phyloP scores from a whole-genome alignment of 2,113 vertebrate genomes.

The Daubentonia madagascariensis region DNA sequence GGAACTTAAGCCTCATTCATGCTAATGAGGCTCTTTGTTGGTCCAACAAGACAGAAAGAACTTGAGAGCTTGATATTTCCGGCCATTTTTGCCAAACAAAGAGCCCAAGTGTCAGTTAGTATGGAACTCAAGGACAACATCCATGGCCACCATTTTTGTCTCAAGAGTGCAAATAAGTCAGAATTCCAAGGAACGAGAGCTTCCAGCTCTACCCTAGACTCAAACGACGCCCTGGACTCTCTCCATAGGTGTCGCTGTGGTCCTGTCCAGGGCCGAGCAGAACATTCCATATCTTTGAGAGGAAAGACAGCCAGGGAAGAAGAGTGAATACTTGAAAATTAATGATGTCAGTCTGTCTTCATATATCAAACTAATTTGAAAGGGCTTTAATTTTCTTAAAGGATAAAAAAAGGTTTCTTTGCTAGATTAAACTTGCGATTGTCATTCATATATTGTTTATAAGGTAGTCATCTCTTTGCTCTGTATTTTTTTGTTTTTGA shows the following conservation, averaged over 20 bases:
- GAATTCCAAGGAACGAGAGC: not conserved
- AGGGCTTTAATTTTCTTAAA: conserved; percentile 92
- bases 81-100: not conserved
- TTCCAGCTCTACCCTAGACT: not conserved
- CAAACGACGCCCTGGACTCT: not conserved
- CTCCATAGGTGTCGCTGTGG: conserved; percentile 82
- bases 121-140: not conserved
- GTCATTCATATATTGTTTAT: conserved; percentile 99
- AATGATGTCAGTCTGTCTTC: conserved; percentile 90
- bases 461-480: conserved; percentile 90
- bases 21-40: conserved; percentile 65
- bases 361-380: conserved; percentile 90
- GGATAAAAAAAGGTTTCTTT: conserved; percentile 93
- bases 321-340: conserved; percentile 82
- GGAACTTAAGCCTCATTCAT: conserved; percentile 60
- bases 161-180: not conserved
- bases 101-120: not conserved
- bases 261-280: conserved; percentile 65
- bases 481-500: conserved; percentile 95
- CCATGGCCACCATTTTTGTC: not conserved
- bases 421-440: conserved; percentile 98
- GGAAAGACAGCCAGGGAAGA: conserved; percentile 46
- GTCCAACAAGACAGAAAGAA: conserved; percentile 56
- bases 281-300: not conserved
- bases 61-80: conserved; percentile 44